Evolutionary conservation across 2,113 vertebrate genomes (phyloP).

Genomic region (Camelus dromedarius): DNA sequence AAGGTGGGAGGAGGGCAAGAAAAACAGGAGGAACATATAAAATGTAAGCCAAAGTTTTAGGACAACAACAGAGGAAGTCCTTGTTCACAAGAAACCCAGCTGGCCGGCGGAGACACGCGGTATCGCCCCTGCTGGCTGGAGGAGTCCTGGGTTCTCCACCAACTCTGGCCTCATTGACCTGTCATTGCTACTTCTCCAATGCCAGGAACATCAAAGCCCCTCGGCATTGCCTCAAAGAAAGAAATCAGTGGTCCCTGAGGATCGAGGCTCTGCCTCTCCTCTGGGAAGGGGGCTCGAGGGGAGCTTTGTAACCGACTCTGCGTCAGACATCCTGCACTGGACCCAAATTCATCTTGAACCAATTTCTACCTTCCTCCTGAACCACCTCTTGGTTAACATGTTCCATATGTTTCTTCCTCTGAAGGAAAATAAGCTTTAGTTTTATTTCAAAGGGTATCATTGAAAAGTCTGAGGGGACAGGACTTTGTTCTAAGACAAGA

Average conservation of each 20-base stretch:
- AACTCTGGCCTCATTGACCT: not conserved
- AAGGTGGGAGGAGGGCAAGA: not conserved
- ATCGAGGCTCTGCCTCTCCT: not conserved
- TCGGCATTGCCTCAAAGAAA: conserved; percentile 66
- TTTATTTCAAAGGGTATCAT: conserved; percentile 72
- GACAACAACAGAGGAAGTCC: not conserved
- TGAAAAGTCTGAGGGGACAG: conserved; percentile 44
- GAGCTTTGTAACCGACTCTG: not conserved
- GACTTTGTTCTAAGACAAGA: conserved; percentile 65
- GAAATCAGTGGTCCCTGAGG: conserved; percentile 54
- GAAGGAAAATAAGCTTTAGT: conserved; percentile 56
- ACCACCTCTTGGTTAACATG: conserved; percentile 60
- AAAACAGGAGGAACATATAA: not conserved
- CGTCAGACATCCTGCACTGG: conserved; percentile 53
- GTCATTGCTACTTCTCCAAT: not conserved
- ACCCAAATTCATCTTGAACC: conserved; percentile 78
- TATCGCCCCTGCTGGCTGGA: conserved; percentile 72
- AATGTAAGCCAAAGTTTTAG: conserved; percentile 35
- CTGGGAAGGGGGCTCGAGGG: not conserved
- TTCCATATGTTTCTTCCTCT: conserved; percentile 72
- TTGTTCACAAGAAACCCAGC: not conserved
- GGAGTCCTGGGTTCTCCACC: not conserved
- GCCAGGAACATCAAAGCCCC: conserved; percentile 63
- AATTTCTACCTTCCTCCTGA: conserved; percentile 73
- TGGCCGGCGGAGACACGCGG: not conserved